Base-by-base conservation (phyloP, 2,888 invertebrate species). In the Neoscelio sp. region DNA sequence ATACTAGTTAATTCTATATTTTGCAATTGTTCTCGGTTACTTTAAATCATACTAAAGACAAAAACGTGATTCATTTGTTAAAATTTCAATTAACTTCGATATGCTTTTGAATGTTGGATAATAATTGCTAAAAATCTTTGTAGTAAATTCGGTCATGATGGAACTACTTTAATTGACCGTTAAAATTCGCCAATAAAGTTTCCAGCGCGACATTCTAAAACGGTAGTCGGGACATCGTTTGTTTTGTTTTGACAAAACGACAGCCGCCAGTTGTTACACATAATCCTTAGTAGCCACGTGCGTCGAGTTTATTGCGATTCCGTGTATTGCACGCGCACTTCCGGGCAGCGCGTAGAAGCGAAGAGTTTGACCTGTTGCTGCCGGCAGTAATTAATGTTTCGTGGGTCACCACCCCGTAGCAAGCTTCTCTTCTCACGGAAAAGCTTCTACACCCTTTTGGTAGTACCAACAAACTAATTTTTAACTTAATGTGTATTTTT, bases 341-440 rank as follows among this genome's bases (percentile, higher is more conserved):
- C 81, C 81, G 81, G 78, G 77, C 74, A 81, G 65, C 70, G 67
- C 78, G 74, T 74, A 74, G 70, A 74, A 70, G 65, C 78, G 77
- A 74, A 71, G 77, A 81, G 78, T 77, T 70, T 81, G 79, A 81
- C 81, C 81, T 81, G 81, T 79, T 81, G 81, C 81, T 81, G 74
- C 78, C 79, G 77, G 60, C 68, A 38, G 75, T 79, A 79, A 81
- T 81, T 81, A 81, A 80, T 76, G 67, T 73, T 78, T 73, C 78
- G 78, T 78, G 73, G 73, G 62, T 73, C 77, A 67, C 65, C 71
- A 67, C 78, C 65, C 64, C 58, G 46, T 10, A 40, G 54, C 17
- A 38, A 48, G 40, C 58, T 44, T n/a, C 2, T n/a, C 12, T 23
- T 52, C 65, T 42, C 38, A 65, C 70, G 58, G 64, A 58, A 74